A percentile compares a stretch with the other conserved stretches of the same genome.
phyloP scores from a whole-genome alignment of 2,888 invertebrate genomes.

The Parthenolecanium corni region DNA sequence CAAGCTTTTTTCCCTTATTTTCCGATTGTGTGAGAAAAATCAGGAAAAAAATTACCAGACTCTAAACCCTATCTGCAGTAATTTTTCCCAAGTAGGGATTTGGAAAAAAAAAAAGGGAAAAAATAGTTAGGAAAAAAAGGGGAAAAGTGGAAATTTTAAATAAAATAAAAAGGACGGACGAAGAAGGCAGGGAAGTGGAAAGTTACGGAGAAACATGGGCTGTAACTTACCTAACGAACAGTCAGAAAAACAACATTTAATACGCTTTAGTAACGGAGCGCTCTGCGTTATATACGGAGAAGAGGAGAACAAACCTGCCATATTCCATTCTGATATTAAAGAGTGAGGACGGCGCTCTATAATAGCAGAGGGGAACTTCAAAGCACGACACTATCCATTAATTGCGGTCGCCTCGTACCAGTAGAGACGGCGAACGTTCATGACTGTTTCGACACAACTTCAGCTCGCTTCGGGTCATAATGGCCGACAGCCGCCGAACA shows the following conservation, averaged over 20 bases:
- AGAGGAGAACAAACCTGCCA: slow-evolving; percentile 29
- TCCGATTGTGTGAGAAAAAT: neutral
- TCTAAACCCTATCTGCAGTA: slow-evolving; percentile 28
- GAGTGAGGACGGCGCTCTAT: slow-evolving; percentile 24
- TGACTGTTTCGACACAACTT: slow-evolving; percentile 29
- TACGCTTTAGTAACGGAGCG: slow-evolving; percentile 27
- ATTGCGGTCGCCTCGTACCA: slow-evolving; percentile 28
- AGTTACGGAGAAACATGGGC: slow-evolving; percentile 29
- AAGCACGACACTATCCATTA: slow-evolving; percentile 25
- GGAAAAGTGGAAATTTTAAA: slow-evolving; percentile 28
- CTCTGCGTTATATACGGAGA: neutral
- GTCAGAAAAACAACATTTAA: slow-evolving; percentile 29
- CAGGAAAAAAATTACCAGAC: neutral
- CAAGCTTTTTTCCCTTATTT: too few species aligned
- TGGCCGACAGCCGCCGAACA: neutral
- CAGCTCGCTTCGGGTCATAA: slow-evolving; percentile 27
- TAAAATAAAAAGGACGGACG: slow-evolving; percentile 18
- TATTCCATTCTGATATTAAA: slow-evolving; percentile 29
- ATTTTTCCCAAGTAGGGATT: slow-evolving; percentile 29
- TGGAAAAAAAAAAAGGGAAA: slow-evolving; percentile 7
- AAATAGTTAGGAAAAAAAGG: neutral
- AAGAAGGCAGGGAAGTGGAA: slow-evolving; percentile 19
- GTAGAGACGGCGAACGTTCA: slow-evolving; percentile 27
- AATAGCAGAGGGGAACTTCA: slow-evolving; percentile 29
- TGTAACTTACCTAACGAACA: slow-evolving; percentile 29